Base-by-base conservation (phyloP, 92 coral and sea anemone genomes). In the Galaxea fascicularis region DNA sequence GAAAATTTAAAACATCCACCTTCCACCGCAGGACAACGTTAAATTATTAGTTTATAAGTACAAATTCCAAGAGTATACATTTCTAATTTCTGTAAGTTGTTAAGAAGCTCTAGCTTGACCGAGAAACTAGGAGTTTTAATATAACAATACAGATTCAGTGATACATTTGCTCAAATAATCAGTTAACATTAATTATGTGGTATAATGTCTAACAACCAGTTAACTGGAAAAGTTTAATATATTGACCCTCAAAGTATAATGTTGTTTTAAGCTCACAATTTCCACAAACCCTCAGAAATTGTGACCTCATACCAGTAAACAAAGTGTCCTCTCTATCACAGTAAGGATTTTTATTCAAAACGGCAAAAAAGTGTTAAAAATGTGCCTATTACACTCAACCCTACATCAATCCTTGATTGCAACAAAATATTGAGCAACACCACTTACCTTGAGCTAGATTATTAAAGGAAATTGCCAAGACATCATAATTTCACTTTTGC, bases 271-370 rank as follows among this genome's bases (percentile, higher is more conserved):
- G 8, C 22, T 6, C 62, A 56, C 8, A 17, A 63, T 24, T 25
- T 12, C 68, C 68, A 63, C 68, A 63, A 63, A 22, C 66, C 29
- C 24, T n/a, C n/a, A n/a, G n/a, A n/a, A n/a, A n/a, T n/a, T n/a
- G n/a, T n/a, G n/a, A n/a, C n/a, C 63, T n/a, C 8, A 17, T 17
- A 16, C 63, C 14, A 17, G 63, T 49, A 14, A 8, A 10, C 17
- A 49, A 3, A 3, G 54, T 49, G 13, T 1, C 0, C 17, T 49
- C 10, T 49, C 17, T 10, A 4, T 1, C 54, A 49, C 54, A 49
- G 3, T 49, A 4, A 49, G 11, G 13, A 49, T 49, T 49, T 49
- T 35, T 9, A 49, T 15, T 49, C 54, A 8, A 15, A 49, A 6
- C n/a, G n/a, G n/a, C n/a, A n/a, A n/a, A n/a, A n/a, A n/a, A n/a